phyloP scores from a whole-genome alignment of 2,888 invertebrate species.

The Tenthredo livida region DNA sequence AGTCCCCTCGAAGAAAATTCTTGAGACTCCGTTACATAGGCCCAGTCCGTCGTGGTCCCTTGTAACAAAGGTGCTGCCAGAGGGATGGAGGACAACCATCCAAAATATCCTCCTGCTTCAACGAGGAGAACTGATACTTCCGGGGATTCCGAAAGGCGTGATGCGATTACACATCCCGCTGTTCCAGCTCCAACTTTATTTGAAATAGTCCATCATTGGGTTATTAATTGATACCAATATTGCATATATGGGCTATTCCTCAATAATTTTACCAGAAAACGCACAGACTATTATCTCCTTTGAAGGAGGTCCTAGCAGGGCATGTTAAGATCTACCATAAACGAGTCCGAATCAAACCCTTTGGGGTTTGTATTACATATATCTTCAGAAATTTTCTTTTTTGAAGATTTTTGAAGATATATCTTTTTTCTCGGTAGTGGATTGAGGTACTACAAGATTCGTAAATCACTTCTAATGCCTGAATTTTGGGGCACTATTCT shows the following conservation, averaged over 20 bases:
- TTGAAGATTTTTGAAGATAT: too few species aligned
- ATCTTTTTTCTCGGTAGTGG: too few species aligned
- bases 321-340: not conserved
- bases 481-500: too few species aligned
- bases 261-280: not conserved
- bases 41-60: conserved; percentile 85
- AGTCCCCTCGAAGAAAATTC: conserved; percentile 84
- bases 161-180: conserved; percentile 85
- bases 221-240: not conserved
- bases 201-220: conserved; percentile 24
- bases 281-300: not conserved
- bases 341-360: too few species aligned
- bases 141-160: conserved; percentile 82
- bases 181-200: conserved; percentile 86
- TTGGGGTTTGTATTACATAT: too few species aligned
- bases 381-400: too few species aligned
- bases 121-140: conserved; percentile 82
- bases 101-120: conserved; percentile 87
- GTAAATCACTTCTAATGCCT: too few species aligned
- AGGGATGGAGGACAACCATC: conserved; percentile 84
- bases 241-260: not conserved
- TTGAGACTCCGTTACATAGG: conserved; percentile 83
- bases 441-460: too few species aligned
- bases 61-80: conserved; percentile 85
- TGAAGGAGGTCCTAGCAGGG: not conserved